Evolutionary conservation across 1,140 invertebrate species (phyloP), one percentile per base, ranked within the genome.

Genomic region (Drosophila persimilis): DNA sequence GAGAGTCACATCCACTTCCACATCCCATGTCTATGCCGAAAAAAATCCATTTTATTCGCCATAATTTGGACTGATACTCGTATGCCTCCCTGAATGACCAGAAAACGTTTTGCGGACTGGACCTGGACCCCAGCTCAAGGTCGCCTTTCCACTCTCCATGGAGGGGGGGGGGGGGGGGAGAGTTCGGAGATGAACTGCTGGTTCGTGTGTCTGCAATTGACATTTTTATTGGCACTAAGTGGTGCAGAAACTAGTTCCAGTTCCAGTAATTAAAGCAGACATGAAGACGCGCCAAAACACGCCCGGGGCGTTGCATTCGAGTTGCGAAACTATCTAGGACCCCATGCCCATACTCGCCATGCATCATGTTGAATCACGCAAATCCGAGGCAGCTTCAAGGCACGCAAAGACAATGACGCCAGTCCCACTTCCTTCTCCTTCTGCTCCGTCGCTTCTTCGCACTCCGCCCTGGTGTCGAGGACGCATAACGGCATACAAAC

Each of bases 381-480:
- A 86, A 35, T 69, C 43, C 62, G 48, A 29, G 63, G 80, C 81
- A 77, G 80, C 24, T 69, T 69, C 62, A 56, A 29, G 63, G 48
- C 80, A 85, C 77, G 81, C 80, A 80, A 67, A 86, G 74, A 86
- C 47, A 86, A 86, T 85, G 80, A 85, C 81, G 81, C 73, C 80
- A 76, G 80, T 57, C 56, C 54, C 54, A 43, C 6, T 46, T 24
- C 20, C 7, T n/a, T 4, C 44, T 41, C 41, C 26, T 41, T 45
- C 39, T 26, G 35, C 24, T 45, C 29, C 5, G 24, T 39, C 24
- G 15, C 31, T 46, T 74, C 35, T 74, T 73, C 71, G 60, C 71
- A 74, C 70, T 62, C 63, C 71, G 64, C 15, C 61, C 39, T 55
- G 71, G 71, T 74, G 71, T 74, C 70, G 70, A 73, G 71, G 71